phyloP scores from a whole-genome alignment of 2,888 invertebrate genomes.

The Macaria notata region DNA sequence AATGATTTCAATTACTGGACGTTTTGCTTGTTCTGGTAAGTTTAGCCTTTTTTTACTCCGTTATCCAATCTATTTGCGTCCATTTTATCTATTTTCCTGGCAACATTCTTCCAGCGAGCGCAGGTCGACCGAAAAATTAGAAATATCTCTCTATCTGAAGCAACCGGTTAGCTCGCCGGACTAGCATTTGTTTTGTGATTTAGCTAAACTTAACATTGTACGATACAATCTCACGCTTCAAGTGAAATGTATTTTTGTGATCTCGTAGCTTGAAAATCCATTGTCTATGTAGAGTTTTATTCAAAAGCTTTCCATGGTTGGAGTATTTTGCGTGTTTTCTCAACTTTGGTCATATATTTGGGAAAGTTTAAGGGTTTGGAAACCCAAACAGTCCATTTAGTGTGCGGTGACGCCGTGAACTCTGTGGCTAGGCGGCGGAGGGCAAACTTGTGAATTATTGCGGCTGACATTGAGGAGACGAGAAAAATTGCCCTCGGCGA shows the following conservation, averaged over 20 bases:
- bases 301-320: background rate
- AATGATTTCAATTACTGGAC: conserved; percentile 57
- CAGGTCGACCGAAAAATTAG: conserved; percentile 74
- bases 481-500: conserved; percentile 65
- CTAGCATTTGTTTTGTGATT: conserved; percentile 24
- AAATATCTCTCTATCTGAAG: conserved; percentile 69
- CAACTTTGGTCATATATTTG: conserved; percentile 8
- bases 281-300: background rate
- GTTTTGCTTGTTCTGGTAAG: conserved; percentile 43
- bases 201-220: conserved; percentile 21
- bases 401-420: conserved; percentile 21
- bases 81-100: conserved; percentile 63
- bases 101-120: conserved; percentile 50
- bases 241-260: conserved; percentile 2
- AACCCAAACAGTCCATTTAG: conserved; percentile 18
- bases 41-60: conserved; percentile 48
- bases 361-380: conserved; percentile 9
- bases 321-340: background rate
- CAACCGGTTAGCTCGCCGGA: conserved; percentile 47
- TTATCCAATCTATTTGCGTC: conserved; percentile 61
- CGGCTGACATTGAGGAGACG: conserved; percentile 62
- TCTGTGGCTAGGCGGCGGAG: conserved; percentile 15
- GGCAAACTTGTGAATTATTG: conserved; percentile 63
- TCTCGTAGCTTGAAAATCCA: background rate
- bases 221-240: conserved; percentile 9